These are phyloP conservation scores for Lagorchestes hirsutus DNA, from an alignment of 2,797 vertebrate species.

Conservation along the genomic window DNA sequence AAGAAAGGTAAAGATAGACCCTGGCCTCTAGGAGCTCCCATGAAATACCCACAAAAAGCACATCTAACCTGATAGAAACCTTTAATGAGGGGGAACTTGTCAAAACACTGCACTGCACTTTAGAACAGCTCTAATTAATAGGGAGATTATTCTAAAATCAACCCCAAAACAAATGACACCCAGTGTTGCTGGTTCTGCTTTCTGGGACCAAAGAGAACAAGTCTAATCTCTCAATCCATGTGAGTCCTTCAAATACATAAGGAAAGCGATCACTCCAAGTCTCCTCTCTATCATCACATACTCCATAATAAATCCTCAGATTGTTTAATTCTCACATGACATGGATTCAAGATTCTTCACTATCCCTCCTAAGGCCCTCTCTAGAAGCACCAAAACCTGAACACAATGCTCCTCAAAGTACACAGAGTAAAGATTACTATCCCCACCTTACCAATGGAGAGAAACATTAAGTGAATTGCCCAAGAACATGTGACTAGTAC, in stretches of 20 bases:
- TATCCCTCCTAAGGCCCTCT: background rate
- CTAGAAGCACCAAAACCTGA: background rate
- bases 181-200: background rate
- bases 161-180: background rate
- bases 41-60: background rate
- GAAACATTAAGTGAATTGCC: background rate
- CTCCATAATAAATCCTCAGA: background rate
- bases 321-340: background rate
- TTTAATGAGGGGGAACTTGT: background rate
- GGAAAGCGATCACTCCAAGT: background rate
- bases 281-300: background rate
- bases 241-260: background rate
- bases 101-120: background rate
- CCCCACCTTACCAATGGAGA: constrained; percentile 20
- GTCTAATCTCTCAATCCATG: background rate
- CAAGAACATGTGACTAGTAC: background rate
- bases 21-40: background rate
- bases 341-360: background rate
- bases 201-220: background rate
- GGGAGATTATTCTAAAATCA: background rate
- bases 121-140: background rate
- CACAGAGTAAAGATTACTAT: background rate
- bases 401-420: background rate
- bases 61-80: background rate
- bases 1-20: background rate